phyloP scores from a whole-genome alignment of 1,140 invertebrate species.

The Tetramorium parvispinum region DNA sequence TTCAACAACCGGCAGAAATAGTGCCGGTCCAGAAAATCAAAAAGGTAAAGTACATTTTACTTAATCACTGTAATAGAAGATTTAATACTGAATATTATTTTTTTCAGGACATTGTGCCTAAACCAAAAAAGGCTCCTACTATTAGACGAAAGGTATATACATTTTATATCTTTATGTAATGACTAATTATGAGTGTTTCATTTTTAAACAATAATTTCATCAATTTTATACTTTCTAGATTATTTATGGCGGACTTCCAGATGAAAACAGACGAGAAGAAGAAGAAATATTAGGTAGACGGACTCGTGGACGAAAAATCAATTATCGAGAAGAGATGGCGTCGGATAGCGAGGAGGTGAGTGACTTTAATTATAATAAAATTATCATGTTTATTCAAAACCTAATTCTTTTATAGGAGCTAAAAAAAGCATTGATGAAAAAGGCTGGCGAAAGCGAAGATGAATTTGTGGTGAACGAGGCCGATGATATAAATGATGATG shows the following conservation, averaged over 20 bases:
- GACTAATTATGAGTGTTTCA: neutral
- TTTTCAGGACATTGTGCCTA: conserved; percentile 65
- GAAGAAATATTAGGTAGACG: conserved; percentile 85
- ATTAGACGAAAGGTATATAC: conserved; percentile 81
- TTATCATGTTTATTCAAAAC: conserved; percentile 6
- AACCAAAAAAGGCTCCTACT: conserved; percentile 77
- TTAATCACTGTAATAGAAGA: neutral
- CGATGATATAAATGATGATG: conserved; percentile 86
- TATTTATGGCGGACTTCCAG: conserved; percentile 87
- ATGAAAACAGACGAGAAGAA: conserved; percentile 82
- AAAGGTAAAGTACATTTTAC: conserved; percentile 72
- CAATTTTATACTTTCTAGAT: conserved; percentile 75
- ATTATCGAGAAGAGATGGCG: conserved; percentile 89
- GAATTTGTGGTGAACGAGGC: conserved; percentile 86
- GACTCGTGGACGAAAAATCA: conserved; percentile 90
- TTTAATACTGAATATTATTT: conserved; percentile 22
- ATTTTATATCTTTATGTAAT: neutral
- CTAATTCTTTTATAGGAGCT: conserved; percentile 77
- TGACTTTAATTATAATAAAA: neutral
- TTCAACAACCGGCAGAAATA: conserved; percentile 56
- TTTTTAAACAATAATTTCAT: conserved; percentile 15
- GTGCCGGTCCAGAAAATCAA: conserved; percentile 79
- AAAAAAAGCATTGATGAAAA: conserved; percentile 83
- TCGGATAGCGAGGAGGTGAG: conserved; percentile 89
- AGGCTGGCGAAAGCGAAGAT: conserved; percentile 86